Evolutionary conservation across 2,888 invertebrate species (phyloP), one percentile per base, ranked within the genome.

Genomic region (Tenthredo notha): DNA sequence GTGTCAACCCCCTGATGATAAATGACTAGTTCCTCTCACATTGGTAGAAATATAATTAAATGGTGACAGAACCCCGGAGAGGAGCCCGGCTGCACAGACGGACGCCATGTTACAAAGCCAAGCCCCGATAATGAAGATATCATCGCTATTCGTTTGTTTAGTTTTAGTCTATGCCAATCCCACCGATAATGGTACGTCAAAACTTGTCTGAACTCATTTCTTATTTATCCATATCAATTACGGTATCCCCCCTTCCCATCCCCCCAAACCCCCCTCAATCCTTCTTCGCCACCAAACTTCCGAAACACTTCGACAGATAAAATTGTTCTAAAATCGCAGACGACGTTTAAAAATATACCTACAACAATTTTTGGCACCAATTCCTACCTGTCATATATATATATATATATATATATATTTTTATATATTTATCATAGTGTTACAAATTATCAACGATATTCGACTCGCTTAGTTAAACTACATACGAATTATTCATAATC

Each of bases 51-150:
- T 12, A 70, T 33, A 47, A 47, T 83, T 83, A 50, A 83, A 83
- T 83, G 67, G 83, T 83, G 83, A 83, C 83, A 83, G 83, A 67
- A 83, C 40, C 29, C 29, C 40, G 40, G 67, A 58, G n/a, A 40
- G 61, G 58, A 67, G 67, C 83, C 83, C 67, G 83, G 83, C 83
- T 43, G 25, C 65, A 61, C 29, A 70, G 83, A 83, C 83, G 65
- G 92, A 91, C 92, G 92, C 93, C 92, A 93, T 93, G 93, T 92
- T 91, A 90, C 88, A 89, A 89, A 89, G 90, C 88, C 89, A 89
- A 90, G 89, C 89, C 90, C 91, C 90, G 88, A 91, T 90, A 89
- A 90, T 89, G 88, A 89, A 87, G 89, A 89, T 90, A 88, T 87
- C 88, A 86, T 88, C 88, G 84, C 86, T 90, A 86, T 85, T 92